Evolutionary conservation across 2,888 invertebrate species (phyloP), one percentile per base, ranked within the genome.

Genomic region (Hermodice carunculata): DNA sequence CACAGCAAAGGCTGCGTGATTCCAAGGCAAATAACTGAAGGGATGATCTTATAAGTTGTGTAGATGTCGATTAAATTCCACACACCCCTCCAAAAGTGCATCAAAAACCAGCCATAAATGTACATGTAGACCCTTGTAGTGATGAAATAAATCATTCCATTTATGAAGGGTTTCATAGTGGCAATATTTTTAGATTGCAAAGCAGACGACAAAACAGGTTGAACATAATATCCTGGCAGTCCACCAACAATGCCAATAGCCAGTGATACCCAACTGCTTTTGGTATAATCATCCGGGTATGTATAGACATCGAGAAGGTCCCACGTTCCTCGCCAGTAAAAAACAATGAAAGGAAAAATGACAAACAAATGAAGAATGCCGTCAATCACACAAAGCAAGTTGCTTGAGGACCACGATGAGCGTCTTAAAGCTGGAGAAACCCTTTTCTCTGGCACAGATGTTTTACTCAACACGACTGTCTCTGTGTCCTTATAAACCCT

Each of bases 301-400:
- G 71, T 54, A 57, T 74, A 74, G 34, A 59, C 64, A 54, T 74
- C 74, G 46, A 69, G 73, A 1, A 74, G 67, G 14, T 66, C 67
- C 73, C 74, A 74, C 1, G 73, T 73, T 22, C 74, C 74, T n/a
- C 74, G 61, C 74, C 74, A 74, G 58, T 73, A 68, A 17, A 74
- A 34, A 19, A 74, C 63, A 31, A 69, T 53, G 19, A 74, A 49
- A 0, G 74, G 74, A 59, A 73, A 74, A 37, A 74, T 61, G 42
- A 74, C 60, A 29, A 70, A 63, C 14, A 70, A 48, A 57, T 66
- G 66, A 32, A 74, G 44, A 5, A 68, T 37, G 24, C 53, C 60
- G 49, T 74, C 74, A 19, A 57, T 56, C 14, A 70, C 51, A 40
- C 54, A 44, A 24, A 56, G 49, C 32, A 56, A 24, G 6, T 40